Evolutionary conservation across 2,888 invertebrate genomes (phyloP).

Genomic region (Aphelenchoides bicaudatus): DNA sequence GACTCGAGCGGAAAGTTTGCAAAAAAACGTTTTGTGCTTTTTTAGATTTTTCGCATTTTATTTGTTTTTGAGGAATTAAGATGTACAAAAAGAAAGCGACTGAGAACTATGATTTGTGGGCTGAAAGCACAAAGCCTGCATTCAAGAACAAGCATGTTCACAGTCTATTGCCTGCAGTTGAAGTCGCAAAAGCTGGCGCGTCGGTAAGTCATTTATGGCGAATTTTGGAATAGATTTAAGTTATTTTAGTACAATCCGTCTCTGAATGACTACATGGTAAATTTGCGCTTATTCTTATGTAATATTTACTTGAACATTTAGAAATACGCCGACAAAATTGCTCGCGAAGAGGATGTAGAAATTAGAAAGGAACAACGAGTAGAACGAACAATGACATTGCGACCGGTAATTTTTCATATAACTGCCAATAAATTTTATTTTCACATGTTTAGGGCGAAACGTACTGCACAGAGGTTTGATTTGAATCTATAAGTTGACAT

Average conservation of each 20-base stretch:
- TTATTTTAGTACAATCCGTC: constrained; percentile 45
- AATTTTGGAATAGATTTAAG: no score
- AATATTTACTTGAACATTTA: constrained; percentile 18
- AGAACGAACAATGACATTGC: not conserved
- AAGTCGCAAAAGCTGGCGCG: constrained; percentile 39
- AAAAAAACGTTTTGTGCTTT: no score
- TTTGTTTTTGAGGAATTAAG: no score
- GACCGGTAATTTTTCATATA: not conserved
- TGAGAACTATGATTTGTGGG: constrained; percentile 27
- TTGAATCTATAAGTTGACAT: no score
- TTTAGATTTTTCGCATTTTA: no score
- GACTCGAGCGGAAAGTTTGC: no score
- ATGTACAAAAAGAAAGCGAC: not conserved
- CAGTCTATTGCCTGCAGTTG: constrained; percentile 38
- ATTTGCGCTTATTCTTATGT: constrained; percentile 10
- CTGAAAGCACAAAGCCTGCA: constrained; percentile 23
- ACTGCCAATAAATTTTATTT: constrained; percentile 2
- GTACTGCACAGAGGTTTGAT: not conserved
- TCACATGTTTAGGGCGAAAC: not conserved
- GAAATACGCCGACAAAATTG: constrained; percentile 34
- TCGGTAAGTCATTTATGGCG: no score
- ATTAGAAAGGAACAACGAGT: constrained; percentile 15
- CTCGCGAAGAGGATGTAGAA: constrained; percentile 33
- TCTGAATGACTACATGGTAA: constrained; percentile 41
- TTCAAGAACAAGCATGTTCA: constrained; percentile 29